Percentiles rank a stretch among this genome's conserved stretches.
Conservation (phyloP, 2,888 invertebrate species). For the Lapara coniferarum region DNA sequence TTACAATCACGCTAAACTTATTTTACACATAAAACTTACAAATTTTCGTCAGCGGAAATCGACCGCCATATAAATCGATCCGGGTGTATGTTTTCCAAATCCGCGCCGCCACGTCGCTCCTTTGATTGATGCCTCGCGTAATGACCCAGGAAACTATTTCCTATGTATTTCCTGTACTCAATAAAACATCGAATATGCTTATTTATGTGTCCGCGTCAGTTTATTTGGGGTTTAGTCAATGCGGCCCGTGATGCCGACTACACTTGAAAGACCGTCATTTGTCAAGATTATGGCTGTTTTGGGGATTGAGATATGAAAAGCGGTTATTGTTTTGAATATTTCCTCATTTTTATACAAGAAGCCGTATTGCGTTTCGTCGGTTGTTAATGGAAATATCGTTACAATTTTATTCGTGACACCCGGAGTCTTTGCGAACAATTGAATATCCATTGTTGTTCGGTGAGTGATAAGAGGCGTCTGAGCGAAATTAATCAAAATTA, state of each 20-base stretch:
- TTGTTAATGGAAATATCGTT: not conserved
- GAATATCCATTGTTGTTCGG: not conserved
- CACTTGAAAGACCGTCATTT: slow-evolving; percentile 79
- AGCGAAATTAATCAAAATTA: slow-evolving; percentile 26
- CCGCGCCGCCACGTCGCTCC: slow-evolving; percentile 57
- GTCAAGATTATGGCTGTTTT: slow-evolving; percentile 80
- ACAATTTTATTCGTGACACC: not conserved
- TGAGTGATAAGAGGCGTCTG: slow-evolving; percentile 3
- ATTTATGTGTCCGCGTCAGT: slow-evolving; percentile 77
- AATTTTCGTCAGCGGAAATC: slow-evolving; percentile 38
- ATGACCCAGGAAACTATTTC: slow-evolving; percentile 82
- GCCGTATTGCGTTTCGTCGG: slow-evolving; percentile 28
- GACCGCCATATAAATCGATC: slow-evolving; percentile 51
- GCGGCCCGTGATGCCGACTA: slow-evolving; percentile 72
- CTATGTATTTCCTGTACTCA: slow-evolving; percentile 81
- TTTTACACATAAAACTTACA: slow-evolving; percentile 18
- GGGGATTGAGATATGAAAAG: slow-evolving; percentile 79
- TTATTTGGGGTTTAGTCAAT: slow-evolving; percentile 80
- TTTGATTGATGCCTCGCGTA: slow-evolving; percentile 80
- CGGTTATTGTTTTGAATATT: slow-evolving; percentile 81
- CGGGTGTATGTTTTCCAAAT: slow-evolving; percentile 52
- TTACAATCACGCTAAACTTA: slow-evolving; percentile 56
- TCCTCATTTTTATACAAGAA: slow-evolving; percentile 56
- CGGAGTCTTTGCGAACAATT: not conserved
- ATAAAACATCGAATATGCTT: slow-evolving; percentile 82